Evolutionary conservation across 1,140 invertebrate genomes (phyloP).

Genomic region (Polyergus mexicanus): DNA sequence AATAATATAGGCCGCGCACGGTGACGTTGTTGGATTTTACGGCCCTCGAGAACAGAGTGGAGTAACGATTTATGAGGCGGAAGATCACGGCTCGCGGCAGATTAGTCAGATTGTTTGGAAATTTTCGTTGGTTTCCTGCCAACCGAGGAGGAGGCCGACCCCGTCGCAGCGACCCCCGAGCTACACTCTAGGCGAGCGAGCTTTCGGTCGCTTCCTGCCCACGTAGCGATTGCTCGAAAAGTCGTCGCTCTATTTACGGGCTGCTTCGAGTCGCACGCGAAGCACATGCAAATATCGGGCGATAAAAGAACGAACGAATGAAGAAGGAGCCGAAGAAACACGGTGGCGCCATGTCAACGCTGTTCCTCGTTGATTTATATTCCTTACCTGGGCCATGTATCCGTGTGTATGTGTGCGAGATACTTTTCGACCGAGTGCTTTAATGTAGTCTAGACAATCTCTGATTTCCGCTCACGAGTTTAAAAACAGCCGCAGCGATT

Average conservation of each 20-base stretch:
- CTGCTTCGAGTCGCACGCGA: slow-evolving; percentile 44
- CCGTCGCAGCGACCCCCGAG: not conserved
- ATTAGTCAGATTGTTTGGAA: slow-evolving; percentile 64
- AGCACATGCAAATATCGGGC: slow-evolving; percentile 52
- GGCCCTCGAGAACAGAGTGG: slow-evolving; percentile 14
- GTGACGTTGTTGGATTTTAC: slow-evolving; percentile 48
- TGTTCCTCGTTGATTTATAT: slow-evolving; percentile 21
- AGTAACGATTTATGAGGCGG: slow-evolving; percentile 34
- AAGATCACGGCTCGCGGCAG: slow-evolving; percentile 49
- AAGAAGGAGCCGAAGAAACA: not conserved
- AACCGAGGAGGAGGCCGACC: not conserved
- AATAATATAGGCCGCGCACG: slow-evolving; percentile 44
- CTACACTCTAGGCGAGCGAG: slow-evolving; percentile 9
- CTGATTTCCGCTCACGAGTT: not conserved
- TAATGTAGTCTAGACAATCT: not conserved
- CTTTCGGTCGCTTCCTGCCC: slow-evolving; percentile 33
- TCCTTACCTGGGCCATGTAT: not conserved
- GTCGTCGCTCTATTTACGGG: slow-evolving; percentile 45
- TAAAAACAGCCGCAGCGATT: too few relatives aligned
- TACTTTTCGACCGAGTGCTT: not conserved
- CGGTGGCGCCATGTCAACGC: slow-evolving; percentile 19
- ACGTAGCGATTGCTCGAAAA: slow-evolving; percentile 39
- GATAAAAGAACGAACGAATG: slow-evolving; percentile 25
- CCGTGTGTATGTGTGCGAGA: too few relatives aligned
- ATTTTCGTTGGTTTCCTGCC: slow-evolving; percentile 59